phyloP scores from a whole-genome alignment of 2,797 vertebrate genomes.

The Sylvilagus floridanus region DNA sequence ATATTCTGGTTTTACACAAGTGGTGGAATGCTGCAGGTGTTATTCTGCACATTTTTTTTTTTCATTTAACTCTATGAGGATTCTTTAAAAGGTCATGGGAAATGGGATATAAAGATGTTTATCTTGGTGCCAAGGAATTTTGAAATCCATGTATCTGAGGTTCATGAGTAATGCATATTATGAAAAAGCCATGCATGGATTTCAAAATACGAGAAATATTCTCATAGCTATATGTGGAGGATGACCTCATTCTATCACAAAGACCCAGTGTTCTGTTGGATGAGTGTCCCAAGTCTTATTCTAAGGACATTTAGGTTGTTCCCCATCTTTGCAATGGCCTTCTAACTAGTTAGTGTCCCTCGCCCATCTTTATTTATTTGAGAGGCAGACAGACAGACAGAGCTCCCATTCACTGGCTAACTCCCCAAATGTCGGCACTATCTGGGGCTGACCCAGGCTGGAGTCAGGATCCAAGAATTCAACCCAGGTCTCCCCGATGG shows the following conservation, averaged over 20 bases:
- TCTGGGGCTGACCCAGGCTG: too few relatives aligned
- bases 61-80: background rate
- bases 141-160: too few relatives aligned
- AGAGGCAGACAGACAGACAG: too few relatives aligned
- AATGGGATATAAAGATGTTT: too few relatives aligned
- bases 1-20: constrained; percentile 30
- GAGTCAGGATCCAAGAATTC: too few relatives aligned
- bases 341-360: background rate
- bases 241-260: background rate
- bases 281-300: background rate
- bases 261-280: background rate
- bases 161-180: too few relatives aligned
- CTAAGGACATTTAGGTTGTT: constrained; percentile 1
- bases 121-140: too few relatives aligned
- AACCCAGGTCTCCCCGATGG: too few relatives aligned
- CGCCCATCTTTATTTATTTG: background rate
- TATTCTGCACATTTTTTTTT: constrained; percentile 58
- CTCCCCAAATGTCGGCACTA: too few relatives aligned
- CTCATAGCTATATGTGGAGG: background rate
- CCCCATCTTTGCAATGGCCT: background rate
- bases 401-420: too few relatives aligned
- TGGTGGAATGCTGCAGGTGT: background rate
- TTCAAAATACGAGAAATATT: background rate
- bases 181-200: too few relatives aligned
- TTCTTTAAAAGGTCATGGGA: too few relatives aligned